phyloP scores from a whole-genome alignment of 2,888 invertebrate genomes.

The Periphyllus acericola region DNA sequence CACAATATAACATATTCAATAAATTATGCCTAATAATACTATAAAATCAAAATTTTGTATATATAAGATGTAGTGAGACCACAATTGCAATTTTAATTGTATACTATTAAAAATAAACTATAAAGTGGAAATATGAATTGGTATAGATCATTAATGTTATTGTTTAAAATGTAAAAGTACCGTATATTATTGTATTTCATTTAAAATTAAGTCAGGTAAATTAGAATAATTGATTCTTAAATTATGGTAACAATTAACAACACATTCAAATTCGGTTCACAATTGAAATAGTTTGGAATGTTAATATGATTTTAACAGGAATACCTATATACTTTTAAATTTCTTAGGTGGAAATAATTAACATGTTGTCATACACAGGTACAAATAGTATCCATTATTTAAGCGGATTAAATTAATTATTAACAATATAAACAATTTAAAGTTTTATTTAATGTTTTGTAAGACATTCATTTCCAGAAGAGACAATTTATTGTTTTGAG shows the following conservation, averaged over 20 bases:
- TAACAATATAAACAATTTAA: too few species aligned
- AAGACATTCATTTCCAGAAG: neutral
- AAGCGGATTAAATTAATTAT: too few species aligned
- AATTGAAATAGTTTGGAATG: slow-evolving; percentile 7
- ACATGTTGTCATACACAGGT: neutral
- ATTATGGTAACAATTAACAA: slow-evolving; percentile 35
- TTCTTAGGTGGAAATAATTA: neutral
- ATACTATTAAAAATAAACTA: neutral
- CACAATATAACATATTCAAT: neutral
- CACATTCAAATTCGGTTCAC: neutral
- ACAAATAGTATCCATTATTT: too few species aligned
- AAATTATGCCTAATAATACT: neutral
- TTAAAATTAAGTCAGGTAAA: slow-evolving; percentile 3
- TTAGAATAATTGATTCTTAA: neutral
- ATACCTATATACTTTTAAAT: neutral
- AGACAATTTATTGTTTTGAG: neutral
- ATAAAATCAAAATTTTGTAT: neutral
- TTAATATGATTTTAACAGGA: slow-evolving; percentile 11
- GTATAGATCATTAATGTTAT: neutral
- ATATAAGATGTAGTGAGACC: neutral
- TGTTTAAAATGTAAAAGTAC: neutral
- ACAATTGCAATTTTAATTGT: neutral
- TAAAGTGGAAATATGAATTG: neutral
- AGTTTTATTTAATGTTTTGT: neutral
- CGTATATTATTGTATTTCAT: neutral